These are phyloP conservation scores for Catocala nupta DNA, from an alignment of 2,888 invertebrate genomes.

Conservation along the genomic window DNA sequence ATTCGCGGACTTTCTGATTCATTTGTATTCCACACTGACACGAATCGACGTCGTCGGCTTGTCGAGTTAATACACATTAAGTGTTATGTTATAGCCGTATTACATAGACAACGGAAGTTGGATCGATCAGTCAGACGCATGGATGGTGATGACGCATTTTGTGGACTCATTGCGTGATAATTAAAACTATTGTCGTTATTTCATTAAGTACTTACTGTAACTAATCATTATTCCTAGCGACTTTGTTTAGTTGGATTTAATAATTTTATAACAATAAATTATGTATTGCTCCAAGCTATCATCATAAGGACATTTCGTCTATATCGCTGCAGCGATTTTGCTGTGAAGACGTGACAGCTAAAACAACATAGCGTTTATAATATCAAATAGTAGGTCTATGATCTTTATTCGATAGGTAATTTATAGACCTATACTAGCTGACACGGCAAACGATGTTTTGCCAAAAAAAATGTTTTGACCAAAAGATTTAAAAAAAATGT, in stretches of 20 bases:
- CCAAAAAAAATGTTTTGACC: too few species aligned
- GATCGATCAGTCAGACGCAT: constrained; percentile 48
- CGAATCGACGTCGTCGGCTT: constrained; percentile 52
- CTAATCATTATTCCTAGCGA: too few species aligned
- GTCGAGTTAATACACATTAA: constrained; percentile 64
- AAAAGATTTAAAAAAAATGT: too few species aligned
- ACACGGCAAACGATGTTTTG: too few species aligned
- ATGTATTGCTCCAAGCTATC: too few species aligned
- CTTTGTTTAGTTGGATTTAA: too few species aligned
- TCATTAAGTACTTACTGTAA: constrained; percentile 22
- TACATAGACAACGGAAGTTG: constrained; percentile 67
- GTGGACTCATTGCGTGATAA: constrained; percentile 50
- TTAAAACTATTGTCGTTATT: constrained; percentile 36
- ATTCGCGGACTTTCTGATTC: constrained; percentile 79
- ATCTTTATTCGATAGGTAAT: constrained; percentile 30
- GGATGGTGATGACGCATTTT: constrained; percentile 51
- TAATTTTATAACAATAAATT: too few species aligned
- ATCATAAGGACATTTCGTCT: too few species aligned
- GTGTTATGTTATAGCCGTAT: constrained; percentile 60
- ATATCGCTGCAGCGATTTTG: too few species aligned
- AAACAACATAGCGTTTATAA: too few species aligned
- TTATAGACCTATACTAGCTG: constrained; percentile 26
- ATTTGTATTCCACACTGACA: constrained; percentile 76
- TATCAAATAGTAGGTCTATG: too few species aligned
- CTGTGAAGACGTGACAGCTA: too few species aligned